Percentiles rank a stretch among this genome's conserved stretches.
Conservation (phyloP, 2,797 vertebrate genomes). For the Trachops cirrhosus region DNA sequence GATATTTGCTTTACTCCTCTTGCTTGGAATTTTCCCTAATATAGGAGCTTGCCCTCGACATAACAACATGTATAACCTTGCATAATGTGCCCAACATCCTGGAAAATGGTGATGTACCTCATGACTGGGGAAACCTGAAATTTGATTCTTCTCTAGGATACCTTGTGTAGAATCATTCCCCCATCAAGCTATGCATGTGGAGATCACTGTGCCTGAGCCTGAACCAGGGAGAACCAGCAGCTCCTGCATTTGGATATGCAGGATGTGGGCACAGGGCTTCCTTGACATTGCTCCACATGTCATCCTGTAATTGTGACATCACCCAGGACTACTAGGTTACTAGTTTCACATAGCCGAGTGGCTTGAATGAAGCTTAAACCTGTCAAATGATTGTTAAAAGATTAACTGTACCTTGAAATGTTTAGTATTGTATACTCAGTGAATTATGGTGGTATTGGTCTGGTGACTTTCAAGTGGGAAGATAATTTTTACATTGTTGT, state of each 20-base stretch:
- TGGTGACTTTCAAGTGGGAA: background rate
- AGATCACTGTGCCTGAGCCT: background rate
- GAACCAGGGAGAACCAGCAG: background rate
- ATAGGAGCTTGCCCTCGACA: no score
- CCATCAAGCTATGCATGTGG: rapidly evolving
- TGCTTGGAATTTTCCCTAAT: background rate
- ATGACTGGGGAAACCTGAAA: background rate
- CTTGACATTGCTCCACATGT: no score
- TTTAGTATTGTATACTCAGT: background rate
- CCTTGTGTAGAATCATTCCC: background rate
- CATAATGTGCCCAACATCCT: background rate
- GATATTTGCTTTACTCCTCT: background rate
- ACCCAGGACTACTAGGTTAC: background rate
- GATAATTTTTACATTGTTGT: background rate
- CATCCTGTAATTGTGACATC: background rate
- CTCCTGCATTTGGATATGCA: background rate
- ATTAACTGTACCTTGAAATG: background rate
- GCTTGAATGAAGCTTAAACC: background rate
- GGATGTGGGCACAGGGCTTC: background rate
- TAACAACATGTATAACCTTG: background rate
- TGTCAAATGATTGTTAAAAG: background rate
- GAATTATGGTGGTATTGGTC: background rate
- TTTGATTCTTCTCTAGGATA: background rate
- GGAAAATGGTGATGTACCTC: background rate
- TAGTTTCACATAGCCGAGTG: background rate